A percentile compares a stretch with the other conserved stretches of the same genome.
Evolutionary conservation across 2,888 invertebrate genomes (phyloP).

Genomic region (Hemaris fuciformis): DNA sequence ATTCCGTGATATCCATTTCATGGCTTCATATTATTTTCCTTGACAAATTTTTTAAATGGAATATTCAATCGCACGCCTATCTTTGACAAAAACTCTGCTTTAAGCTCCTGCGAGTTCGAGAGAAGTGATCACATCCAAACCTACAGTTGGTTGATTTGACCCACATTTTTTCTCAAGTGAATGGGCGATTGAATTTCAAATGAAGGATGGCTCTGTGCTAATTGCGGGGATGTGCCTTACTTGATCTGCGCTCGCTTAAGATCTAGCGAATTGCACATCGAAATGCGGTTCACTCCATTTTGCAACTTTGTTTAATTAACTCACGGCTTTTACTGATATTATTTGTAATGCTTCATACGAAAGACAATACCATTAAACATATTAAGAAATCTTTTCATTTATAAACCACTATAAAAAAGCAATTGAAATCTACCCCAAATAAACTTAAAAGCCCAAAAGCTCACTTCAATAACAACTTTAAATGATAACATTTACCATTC

Average conservation of each 20-base stretch:
- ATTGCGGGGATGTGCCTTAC: slow-evolving; percentile 27
- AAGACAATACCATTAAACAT: background rate
- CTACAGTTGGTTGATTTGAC: slow-evolving; percentile 9
- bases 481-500: no score
- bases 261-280: background rate
- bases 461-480: background rate
- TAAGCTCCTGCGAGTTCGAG: no score
- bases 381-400: background rate
- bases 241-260: background rate
- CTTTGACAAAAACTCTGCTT: background rate
- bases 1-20: background rate
- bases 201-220: slow-evolving; percentile 33
- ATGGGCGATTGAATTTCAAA: slow-evolving; percentile 31
- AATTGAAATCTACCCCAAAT: background rate
- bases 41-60: background rate
- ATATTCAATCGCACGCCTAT: background rate
- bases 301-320: background rate
- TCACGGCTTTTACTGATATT: background rate
- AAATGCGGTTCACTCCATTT: slow-evolving; percentile 1
- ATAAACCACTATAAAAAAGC: background rate
- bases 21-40: background rate
- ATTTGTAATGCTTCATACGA: background rate
- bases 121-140: background rate
- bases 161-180: slow-evolving; percentile 16
- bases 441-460: background rate